These are phyloP conservation scores for Nematolebias whitei DNA, from an alignment of 2,113 vertebrate species.

Conservation along the genomic window DNA sequence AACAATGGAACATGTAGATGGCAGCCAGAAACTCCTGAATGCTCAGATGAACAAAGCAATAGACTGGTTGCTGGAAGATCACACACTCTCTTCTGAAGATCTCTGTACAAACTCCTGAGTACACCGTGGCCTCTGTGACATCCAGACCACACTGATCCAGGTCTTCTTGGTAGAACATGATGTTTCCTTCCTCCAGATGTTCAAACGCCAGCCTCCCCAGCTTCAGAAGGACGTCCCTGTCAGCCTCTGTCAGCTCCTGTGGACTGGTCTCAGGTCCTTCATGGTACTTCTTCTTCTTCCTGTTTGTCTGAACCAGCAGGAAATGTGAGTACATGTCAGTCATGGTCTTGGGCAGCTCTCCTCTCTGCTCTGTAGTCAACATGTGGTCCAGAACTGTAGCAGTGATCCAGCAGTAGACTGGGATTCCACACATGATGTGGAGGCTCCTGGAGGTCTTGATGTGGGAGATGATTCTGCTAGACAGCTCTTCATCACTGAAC, in stretches of 20 bases:
- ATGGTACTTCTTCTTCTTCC: background rate
- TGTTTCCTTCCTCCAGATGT: too few species aligned
- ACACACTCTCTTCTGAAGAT: too few species aligned
- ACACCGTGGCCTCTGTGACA: too few species aligned
- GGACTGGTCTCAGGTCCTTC: too few species aligned
- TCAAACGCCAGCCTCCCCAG: background rate
- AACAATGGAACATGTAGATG: background rate
- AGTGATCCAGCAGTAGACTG: slow-evolving; percentile 3
- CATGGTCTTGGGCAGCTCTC: background rate
- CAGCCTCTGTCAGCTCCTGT: too few species aligned
- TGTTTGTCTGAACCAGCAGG: background rate
- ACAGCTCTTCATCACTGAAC: background rate
- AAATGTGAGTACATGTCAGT: slow-evolving; percentile 2
- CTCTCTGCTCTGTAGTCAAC: background rate
- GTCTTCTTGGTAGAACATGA: too few species aligned
- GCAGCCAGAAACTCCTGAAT: too few species aligned
- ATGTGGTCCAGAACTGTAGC: background rate
- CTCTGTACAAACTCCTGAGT: too few species aligned
- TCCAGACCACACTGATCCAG: too few species aligned
- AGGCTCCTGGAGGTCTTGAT: slow-evolving; percentile 4
- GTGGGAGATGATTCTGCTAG: background rate
- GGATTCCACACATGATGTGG: background rate
- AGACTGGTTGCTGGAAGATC: too few species aligned
- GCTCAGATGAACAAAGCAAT: too few species aligned
- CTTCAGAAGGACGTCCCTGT: too few species aligned